phyloP scores from a whole-genome alignment of 2,113 vertebrate genomes.

The Hippocampus comes region DNA sequence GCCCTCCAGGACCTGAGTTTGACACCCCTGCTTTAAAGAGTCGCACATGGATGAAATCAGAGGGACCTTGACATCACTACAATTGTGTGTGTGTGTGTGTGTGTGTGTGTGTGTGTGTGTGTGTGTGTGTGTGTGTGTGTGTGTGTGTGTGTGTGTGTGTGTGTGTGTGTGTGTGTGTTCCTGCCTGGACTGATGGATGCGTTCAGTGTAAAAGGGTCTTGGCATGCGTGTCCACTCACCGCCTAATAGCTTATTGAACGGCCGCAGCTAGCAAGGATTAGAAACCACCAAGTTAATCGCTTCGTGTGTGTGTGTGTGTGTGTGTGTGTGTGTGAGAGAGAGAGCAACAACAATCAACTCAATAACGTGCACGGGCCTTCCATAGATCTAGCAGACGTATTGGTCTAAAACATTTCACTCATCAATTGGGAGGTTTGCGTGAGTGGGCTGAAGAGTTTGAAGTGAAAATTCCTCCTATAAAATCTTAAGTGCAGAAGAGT shows the following conservation, averaged over 20 bases:
- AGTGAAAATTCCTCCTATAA: slow-evolving; percentile 12
- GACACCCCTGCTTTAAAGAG: slow-evolving; percentile 13
- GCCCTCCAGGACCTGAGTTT: no score
- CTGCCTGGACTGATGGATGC: slow-evolving; percentile 65
- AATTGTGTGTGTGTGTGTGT: background rate
- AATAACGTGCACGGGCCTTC: no score
- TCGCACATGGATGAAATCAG: slow-evolving; percentile 13
- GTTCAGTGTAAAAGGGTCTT: slow-evolving; percentile 53
- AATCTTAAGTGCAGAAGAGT: background rate
- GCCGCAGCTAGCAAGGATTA: slow-evolving; percentile 65
- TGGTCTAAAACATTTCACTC: slow-evolving; percentile 67
- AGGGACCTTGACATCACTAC: slow-evolving; percentile 10
- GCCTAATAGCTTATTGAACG: slow-evolving; percentile 75
- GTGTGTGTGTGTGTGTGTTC: slow-evolving; percentile 36
- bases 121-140: slow-evolving; percentile 5
- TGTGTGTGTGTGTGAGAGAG: background rate
- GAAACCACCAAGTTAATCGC: slow-evolving; percentile 62
- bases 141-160: slow-evolving; percentile 16
- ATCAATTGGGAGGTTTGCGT: slow-evolving; percentile 60
- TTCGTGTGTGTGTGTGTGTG: slow-evolving; percentile 11
- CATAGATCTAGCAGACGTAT: slow-evolving; percentile 65
- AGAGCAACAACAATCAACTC: no score
- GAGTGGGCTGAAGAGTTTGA: slow-evolving; percentile 3
- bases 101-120: background rate
- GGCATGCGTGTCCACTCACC: slow-evolving; percentile 68